Conservation (phyloP, 2,113 vertebrate species). For the Lethenteron camtschaticum region DNA sequence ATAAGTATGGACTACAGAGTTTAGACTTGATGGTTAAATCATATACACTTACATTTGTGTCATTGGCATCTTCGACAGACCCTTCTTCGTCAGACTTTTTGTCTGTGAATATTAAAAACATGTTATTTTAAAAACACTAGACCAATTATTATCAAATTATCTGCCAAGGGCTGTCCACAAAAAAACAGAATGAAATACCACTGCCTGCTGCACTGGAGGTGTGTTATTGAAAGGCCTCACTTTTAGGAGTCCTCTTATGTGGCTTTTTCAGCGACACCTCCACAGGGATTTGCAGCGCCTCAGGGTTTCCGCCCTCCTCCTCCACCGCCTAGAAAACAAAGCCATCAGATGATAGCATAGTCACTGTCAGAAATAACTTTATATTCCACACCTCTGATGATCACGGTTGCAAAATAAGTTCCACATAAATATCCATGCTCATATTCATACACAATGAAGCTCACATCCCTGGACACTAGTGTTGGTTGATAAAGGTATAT, state of each 20-base stretch:
- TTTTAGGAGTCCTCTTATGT: background rate
- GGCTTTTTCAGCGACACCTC: background rate
- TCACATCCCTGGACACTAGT: no score
- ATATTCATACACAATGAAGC: no score
- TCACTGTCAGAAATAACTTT: background rate
- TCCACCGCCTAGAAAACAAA: slow-evolving; percentile 41
- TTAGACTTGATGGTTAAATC: no score
- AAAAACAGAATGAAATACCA: no score
- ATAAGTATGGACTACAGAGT: no score
- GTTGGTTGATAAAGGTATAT: no score
- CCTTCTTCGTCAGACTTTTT: slow-evolving; percentile 4
- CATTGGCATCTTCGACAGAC: background rate
- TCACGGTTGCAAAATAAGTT: no score
- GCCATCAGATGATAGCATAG: slow-evolving; percentile 6
- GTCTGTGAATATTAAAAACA: slow-evolving; percentile 1
- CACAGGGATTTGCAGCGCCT: slow-evolving; percentile 21
- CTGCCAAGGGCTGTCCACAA: background rate
- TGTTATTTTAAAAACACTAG: background rate
- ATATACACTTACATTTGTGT: no score
- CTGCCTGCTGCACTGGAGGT: background rate
- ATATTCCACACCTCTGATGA: no score
- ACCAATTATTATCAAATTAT: slow-evolving; percentile 17
- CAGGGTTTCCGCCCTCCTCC: slow-evolving; percentile 69
- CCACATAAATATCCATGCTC: no score
- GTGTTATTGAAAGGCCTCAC: background rate